Evolutionary conservation across 2,888 invertebrate species (phyloP).

Genomic region (Chromoteleia sp.): DNA sequence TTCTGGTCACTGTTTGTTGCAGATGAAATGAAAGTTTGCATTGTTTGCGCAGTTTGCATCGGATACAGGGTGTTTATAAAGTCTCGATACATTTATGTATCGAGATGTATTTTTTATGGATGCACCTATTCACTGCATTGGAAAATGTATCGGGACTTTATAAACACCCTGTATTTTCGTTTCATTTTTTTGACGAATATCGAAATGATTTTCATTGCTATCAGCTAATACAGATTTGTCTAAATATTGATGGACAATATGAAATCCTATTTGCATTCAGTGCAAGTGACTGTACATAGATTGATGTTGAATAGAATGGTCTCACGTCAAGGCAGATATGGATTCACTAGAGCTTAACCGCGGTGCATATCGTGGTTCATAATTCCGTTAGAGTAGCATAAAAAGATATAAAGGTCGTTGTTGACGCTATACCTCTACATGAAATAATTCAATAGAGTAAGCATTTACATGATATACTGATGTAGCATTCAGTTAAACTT

Average conservation of each 20-base stretch:
- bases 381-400: conserved; percentile 40
- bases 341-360: conserved; percentile 15
- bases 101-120: too few species aligned
- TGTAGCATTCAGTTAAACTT: conserved; percentile 34
- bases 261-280: conserved; percentile 15
- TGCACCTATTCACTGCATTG: not conserved
- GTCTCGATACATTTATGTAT: too few species aligned
- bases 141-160: too few species aligned
- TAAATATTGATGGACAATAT: conserved; percentile 22
- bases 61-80: too few species aligned
- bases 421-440: conserved; percentile 21
- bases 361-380: conserved; percentile 10
- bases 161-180: too few species aligned
- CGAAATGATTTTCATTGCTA: not conserved
- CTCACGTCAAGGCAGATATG: conserved; percentile 10
- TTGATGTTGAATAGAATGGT: conserved; percentile 8
- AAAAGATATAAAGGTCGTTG: conserved; percentile 39
- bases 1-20: not conserved
- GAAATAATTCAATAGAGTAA: conserved; percentile 32
- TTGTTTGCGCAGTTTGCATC: too few species aligned
- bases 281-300: conserved; percentile 15
- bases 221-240: conserved; percentile 14
- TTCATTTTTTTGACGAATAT: not conserved
- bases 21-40: too few species aligned
- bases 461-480: conserved; percentile 41